Percentiles rank a stretch among this genome's conserved stretches.
phyloP scores from a whole-genome alignment of 2,797 vertebrate genomes.

The Hippoglossus hippoglossus region DNA sequence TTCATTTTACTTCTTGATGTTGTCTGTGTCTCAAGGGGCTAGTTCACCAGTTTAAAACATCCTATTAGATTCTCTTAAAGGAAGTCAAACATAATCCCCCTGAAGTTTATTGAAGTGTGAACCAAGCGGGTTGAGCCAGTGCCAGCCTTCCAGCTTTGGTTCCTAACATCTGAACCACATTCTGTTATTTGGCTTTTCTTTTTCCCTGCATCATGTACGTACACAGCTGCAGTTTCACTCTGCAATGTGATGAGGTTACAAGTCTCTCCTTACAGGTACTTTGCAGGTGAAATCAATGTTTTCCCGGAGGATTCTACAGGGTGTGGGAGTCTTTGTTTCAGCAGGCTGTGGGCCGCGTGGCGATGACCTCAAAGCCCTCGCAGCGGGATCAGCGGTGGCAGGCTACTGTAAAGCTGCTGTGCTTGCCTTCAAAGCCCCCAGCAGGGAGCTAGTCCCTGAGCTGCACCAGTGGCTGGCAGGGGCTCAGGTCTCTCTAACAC shows the following conservation, averaged over 20 bases:
- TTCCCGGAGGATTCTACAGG: constrained; percentile 1
- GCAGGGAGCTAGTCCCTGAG: constrained; percentile 32
- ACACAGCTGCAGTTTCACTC: too few relatives aligned
- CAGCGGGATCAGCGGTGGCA: constrained; percentile 27
- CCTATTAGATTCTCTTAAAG: too few relatives aligned
- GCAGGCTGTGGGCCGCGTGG: constrained; percentile 3
- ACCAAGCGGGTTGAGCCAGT: too few relatives aligned
- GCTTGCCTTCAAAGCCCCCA: constrained; percentile 37
- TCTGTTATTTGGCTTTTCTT: neutral
- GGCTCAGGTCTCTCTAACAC: constrained; percentile 28
- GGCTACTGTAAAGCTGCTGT: constrained; percentile 20
- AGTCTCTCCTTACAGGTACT: neutral
- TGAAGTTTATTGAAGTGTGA: too few relatives aligned
- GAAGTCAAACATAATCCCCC: too few relatives aligned
- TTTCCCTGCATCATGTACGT: too few relatives aligned
- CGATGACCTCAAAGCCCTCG: constrained; percentile 25
- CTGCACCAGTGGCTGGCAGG: constrained; percentile 32
- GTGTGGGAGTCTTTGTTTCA: constrained; percentile 5
- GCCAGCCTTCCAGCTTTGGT: too few relatives aligned
- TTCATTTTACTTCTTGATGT: too few relatives aligned
- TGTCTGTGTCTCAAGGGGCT: too few relatives aligned
- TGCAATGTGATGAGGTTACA: neutral
- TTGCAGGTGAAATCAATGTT: constrained; percentile 13
- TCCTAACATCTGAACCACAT: neutral
- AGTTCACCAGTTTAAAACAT: too few relatives aligned